Evolutionary conservation across 2,113 vertebrate genomes (phyloP).

Genomic region (Zosterops hypoxanthus): DNA sequence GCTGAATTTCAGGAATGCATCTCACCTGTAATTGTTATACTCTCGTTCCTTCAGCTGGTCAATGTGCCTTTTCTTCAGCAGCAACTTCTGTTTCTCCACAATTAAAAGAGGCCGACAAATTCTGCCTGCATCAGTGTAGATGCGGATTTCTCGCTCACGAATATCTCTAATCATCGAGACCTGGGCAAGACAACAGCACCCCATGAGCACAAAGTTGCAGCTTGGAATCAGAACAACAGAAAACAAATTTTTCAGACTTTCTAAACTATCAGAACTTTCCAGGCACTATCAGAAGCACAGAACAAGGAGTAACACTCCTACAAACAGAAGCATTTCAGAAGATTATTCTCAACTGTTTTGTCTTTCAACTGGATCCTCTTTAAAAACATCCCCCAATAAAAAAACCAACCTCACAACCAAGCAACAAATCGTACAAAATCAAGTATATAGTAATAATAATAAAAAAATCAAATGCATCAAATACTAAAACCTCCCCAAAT

Average conservation of each 20-base stretch:
- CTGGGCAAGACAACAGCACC: constrained; percentile 59
- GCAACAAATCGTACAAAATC: background rate
- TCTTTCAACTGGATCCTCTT: background rate
- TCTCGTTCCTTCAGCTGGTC: constrained; percentile 97
- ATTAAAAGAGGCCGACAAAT: constrained; percentile 96
- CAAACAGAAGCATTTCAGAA: background rate
- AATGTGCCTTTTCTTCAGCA: constrained; percentile 96
- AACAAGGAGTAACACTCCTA: background rate
- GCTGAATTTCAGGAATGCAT: background rate
- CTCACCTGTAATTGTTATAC: constrained; percentile 98
- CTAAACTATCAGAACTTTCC: background rate
- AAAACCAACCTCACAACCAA: background rate
- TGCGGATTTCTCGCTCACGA: constrained; percentile 94
- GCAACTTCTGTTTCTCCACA: constrained; percentile 95
- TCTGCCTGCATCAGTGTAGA: constrained; percentile 95
- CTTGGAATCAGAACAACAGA: background rate
- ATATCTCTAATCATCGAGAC: constrained; percentile 99
- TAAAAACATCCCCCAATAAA: accelerated
- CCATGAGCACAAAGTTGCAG: background rate
- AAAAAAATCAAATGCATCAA: background rate
- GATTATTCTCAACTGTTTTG: background rate
- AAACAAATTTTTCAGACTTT: no score
- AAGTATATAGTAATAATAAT: background rate
- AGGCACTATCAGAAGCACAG: background rate
- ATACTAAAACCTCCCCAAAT: background rate